Base-by-base conservation (phyloP, 2,113 vertebrate species). In the Jacana jacana region DNA sequence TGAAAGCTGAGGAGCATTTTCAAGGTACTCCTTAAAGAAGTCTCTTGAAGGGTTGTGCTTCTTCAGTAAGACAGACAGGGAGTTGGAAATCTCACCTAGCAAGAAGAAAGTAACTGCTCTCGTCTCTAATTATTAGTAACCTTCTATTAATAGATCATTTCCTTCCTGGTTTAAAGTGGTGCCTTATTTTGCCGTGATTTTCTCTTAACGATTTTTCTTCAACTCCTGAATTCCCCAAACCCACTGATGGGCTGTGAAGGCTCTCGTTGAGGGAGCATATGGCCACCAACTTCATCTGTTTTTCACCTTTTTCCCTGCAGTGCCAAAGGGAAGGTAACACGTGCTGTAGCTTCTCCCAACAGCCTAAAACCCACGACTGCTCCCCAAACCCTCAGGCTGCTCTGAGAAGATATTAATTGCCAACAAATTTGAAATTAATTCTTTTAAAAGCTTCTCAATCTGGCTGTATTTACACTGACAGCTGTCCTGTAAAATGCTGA, bases 401-500 rank as follows among this genome's bases (percentile, higher is more conserved):
- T 49, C 92, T 83, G 57, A 81, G 55, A 86, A 84, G 70, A 55
- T 22, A n/a, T 66, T 85, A 65, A 97, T 77, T 94, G 77, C 86
- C 91, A 84, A 28, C 35, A 68, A 70, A 82, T 64, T 16, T 11
- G 52, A 37, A 73, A 66, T 72, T 7, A 10, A 10, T 68, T 82
- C 65, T 79, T 66, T 86, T 44, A 15, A 72, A 15, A 11, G 4
- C 72, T 76, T 79, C 71, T 66, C 80, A 55, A 72, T 49, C 60
- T 82, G 92, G 75, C 76, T 57, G 72, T n/a, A 44, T 81, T 93
- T 92, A 65, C 70, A 17, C 31, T 65, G 76, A 27, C 95, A 96
- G 86, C 95, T 95, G 93, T 84, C 83, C 64, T 80, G 37, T 7
- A 77, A 81, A 91, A 72, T 10, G 88, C 88, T 95, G 93, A 91